Evolutionary conservation across 2,888 invertebrate genomes (phyloP).

Genomic region (Acanthopleura granulata): DNA sequence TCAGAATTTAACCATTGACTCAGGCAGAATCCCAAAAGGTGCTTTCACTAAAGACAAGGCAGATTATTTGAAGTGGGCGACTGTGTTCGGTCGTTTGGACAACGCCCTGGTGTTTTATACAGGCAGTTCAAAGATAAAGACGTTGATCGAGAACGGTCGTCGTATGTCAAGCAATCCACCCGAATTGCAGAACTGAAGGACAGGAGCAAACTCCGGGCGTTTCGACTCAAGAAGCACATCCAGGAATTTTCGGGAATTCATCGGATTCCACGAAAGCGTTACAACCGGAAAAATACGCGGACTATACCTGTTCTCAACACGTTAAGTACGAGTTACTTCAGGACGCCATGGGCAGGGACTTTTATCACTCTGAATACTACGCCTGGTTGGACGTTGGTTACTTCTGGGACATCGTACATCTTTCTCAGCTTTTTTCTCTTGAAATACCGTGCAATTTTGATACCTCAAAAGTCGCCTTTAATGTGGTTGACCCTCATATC

Average conservation of each 20-base stretch:
- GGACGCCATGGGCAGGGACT: constrained; percentile 19
- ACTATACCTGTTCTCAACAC: constrained; percentile 24
- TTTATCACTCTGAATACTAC: constrained; percentile 22
- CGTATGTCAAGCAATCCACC: background rate
- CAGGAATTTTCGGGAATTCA: constrained; percentile 1
- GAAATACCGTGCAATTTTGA: constrained; percentile 18
- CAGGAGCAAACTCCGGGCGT: constrained; percentile 24
- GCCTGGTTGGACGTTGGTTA: constrained; percentile 29
- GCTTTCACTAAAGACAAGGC: background rate
- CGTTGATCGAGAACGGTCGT: background rate
- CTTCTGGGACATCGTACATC: constrained; percentile 22
- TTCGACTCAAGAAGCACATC: constrained; percentile 20
- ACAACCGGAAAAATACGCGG: constrained; percentile 23
- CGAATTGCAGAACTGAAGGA: background rate
- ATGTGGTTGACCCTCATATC: background rate
- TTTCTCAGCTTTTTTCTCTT: constrained; percentile 2
- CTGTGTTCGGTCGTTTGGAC: background rate
- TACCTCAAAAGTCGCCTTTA: constrained; percentile 3
- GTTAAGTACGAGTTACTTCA: constrained; percentile 24
- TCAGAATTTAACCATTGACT: constrained; percentile 17
- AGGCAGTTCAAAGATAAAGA: background rate
- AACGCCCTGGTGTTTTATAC: constrained; percentile 14
- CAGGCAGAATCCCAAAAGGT: constrained; percentile 18
- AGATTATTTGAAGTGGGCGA: background rate
- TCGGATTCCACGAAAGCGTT: constrained; percentile 23